Evolutionary conservation across 2,797 vertebrate species (phyloP), one percentile per base, ranked within the genome.

Genomic region (Chelmon rostratus): DNA sequence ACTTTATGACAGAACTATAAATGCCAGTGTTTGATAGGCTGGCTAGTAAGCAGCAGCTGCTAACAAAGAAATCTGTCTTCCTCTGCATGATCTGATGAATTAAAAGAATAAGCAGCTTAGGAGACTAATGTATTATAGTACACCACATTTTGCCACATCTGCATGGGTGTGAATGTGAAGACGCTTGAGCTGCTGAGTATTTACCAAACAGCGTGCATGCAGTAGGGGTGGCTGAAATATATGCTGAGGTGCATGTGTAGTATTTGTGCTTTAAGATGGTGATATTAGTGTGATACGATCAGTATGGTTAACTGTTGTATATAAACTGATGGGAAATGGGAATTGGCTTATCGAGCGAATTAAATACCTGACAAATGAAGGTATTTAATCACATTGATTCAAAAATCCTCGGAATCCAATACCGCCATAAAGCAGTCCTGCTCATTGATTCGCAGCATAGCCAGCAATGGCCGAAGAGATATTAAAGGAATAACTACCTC

Each of bases 21-120:
- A 83, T 78, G 81, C 72, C 84, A 68, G 38, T 69, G 54, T 84
- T 78, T 81, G 50, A 77, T 33, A 16, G 65, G 70, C n/a, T 59
- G 76, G 53, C 59, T 56, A 37, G 71, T 37, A 77, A 73, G 73
- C 69, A 74, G 63, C 61, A 54, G 57, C 65, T 67, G 19, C 46
- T 25, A 46, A 81, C 62, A 86, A 80, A 80, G 65, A 81, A 76
- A 73, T 81, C 64, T 46, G 66, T 66, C 56, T 78, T 70, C 85
- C 66, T 81, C 73, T 64, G 76, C 49, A 95, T 94, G 93, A 95
- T 95, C 94, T 96, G 92, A 95, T 94, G 94, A 95, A 95, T 96
- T 94, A 91, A 93, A 95, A 94, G 93, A 96, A 96, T 95, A 96
- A 97, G 91, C 91, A 56, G 46, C 75, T 82, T 66, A 42, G 12